Base-by-base conservation (phyloP, 2,888 invertebrate species). In the Acanthopleura granulata region DNA sequence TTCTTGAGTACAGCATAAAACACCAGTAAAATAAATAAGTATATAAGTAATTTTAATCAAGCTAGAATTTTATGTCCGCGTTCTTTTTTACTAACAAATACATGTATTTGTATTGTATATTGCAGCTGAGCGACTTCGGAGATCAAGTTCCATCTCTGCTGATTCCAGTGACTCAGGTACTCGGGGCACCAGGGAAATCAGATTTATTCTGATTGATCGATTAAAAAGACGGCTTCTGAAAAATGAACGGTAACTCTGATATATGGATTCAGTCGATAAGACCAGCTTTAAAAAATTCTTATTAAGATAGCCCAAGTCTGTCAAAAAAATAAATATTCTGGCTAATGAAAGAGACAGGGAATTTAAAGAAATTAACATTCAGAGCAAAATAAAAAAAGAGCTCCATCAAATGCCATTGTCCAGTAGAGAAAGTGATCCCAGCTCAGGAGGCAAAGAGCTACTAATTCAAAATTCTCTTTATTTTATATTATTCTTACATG, bases 71-170 rank as follows among this genome's bases (percentile, higher is more conserved):
- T n/a, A n/a, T n/a, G n/a, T n/a, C n/a, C n/a, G n/a, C n/a, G n/a
- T n/a, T n/a, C n/a, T n/a, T n/a, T n/a, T n/a, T n/a, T n/a, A n/a
- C n/a, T n/a, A n/a, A n/a, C n/a, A n/a, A n/a, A n/a, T n/a, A n/a
- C n/a, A n/a, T n/a, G n/a, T n/a, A n/a, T 40, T 40, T 3, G 1
- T 57, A 6, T 57, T 57, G 57, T 57, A 57, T 57, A 57, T 57
- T 57, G 18, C 22, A 50, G 62, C 40, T 29, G 61, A 40, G 9
- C n/a, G 40, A 16, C 62, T 62, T 75, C 79, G 80, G 6, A 76
- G 80, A 57, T 84, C 85, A 6, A 82, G 84, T 62, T 84, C 84
- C 12, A 74, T 83, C 72, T 86, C 86, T 11, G 83, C 81, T 12
- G 84, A 84, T 57, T 86, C 86, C 0, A 75, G 75, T 66, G 85